Conservation (phyloP, 2,797 vertebrate genomes). For the Liasis olivaceus region DNA sequence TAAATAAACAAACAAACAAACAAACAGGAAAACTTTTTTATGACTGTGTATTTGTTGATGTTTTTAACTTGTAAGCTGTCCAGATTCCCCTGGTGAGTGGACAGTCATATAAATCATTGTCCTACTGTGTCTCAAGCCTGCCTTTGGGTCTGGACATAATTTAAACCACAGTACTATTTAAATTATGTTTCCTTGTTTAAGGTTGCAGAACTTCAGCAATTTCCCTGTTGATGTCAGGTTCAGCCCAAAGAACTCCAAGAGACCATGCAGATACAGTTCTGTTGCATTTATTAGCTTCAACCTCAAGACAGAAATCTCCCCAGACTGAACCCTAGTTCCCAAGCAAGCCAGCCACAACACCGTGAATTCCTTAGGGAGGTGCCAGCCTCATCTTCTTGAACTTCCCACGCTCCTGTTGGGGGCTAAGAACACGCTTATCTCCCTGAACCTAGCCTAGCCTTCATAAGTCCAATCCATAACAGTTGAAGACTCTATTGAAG, state of each 20-base stretch:
- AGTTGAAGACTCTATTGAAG: neutral
- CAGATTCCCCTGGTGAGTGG: neutral
- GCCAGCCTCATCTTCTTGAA: too few species aligned
- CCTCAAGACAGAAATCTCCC: too few species aligned
- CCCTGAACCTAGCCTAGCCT: too few species aligned
- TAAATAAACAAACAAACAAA: neutral
- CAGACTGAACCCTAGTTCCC: too few species aligned
- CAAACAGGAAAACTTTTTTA: neutral
- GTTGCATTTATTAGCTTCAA: too few species aligned
- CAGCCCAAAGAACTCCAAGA: too few species aligned
- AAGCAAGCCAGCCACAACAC: too few species aligned
- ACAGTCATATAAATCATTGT: neutral
- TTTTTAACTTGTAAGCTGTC: neutral
- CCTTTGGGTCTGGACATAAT: neutral
- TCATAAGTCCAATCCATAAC: too few species aligned
- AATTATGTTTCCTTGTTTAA: neutral
- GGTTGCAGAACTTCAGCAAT: neutral
- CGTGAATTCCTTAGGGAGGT: too few species aligned
- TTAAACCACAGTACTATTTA: neutral
- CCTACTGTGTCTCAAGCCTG: neutral
- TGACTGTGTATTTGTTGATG: neutral
- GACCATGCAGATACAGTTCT: too few species aligned
- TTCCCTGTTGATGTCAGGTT: neutral
- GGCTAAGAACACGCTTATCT: too few species aligned
- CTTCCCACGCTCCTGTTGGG: too few species aligned